Evolutionary conservation across 1,140 invertebrate genomes (phyloP), one percentile per base, ranked within the genome.

Genomic region (Drosophila pseudoobscura): DNA sequence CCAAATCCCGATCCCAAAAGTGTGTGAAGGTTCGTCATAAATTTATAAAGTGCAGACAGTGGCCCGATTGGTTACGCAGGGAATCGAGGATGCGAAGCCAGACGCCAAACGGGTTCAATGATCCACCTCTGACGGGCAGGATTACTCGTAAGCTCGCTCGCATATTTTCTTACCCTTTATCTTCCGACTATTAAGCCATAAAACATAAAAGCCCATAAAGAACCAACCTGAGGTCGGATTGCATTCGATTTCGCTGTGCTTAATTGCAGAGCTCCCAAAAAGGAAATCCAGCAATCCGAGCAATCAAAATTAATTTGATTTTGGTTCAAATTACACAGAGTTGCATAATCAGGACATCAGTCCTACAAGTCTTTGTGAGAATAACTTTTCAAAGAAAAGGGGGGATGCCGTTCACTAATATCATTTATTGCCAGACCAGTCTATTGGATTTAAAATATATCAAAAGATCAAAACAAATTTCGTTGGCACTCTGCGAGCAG

Each of bases 1-100:
- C 50, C 53, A 63, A 51, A 52, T 51, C 54, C 50, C 35, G 17
- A 55, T 46, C 63, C 43, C 31, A 53, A 56, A 52, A 69, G 65
- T 69, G 82, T 80, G 66, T 66, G 77, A 87, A 84, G 80, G 80
- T 87, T 66, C 69, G 73, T 84, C 80, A 84, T 84, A 84, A 84
- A 84, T 84, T 87, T 74, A 68, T 63, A 57, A 84, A 84, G 73
- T 84, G 82, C 82, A 72, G 77, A 84, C 82, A 80, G 78, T 47
- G 22, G 17, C 17, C 35, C 22, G 52, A 24, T 24, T 24, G 24
- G 24, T 24, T 24, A 24, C 24, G 24, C 24, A 24, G 3, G 24
- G 24, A 39, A 17, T 22, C 31, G 31, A 43, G 46, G 52, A 43
- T 31, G 58, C 4, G 24, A 26, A 0, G 24, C 4, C 24, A 26